Percentiles rank a stretch among this genome's conserved stretches.
Conservation (phyloP, 2,113 vertebrate species). For the Rutilus rutilus region DNA sequence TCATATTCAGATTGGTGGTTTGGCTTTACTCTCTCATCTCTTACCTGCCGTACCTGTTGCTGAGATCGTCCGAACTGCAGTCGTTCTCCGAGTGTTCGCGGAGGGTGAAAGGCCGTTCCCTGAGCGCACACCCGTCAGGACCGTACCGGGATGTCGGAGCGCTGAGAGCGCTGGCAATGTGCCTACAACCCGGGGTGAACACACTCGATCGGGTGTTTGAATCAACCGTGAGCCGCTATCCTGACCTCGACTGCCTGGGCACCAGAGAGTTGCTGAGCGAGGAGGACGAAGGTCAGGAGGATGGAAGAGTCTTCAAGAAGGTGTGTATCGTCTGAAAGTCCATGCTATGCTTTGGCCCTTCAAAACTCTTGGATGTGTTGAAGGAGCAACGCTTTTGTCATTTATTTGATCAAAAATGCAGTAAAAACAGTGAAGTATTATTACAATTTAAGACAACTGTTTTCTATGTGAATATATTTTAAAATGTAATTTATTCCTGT, state of each 20-base stretch:
- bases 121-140: constrained; percentile 76
- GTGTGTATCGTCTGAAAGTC: background rate
- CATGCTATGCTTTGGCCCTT: background rate
- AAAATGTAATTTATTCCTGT: background rate
- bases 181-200: constrained; percentile 83
- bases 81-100: constrained; percentile 75
- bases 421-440: background rate
- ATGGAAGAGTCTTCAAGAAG: constrained; percentile 96
- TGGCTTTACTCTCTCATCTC: constrained; percentile 84
- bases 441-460: background rate
- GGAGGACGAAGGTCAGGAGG: constrained; percentile 91
- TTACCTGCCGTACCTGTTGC: constrained; percentile 85
- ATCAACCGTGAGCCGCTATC: constrained; percentile 79
- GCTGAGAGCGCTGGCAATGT: constrained; percentile 75
- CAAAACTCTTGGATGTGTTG: background rate
- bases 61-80: constrained; percentile 69
- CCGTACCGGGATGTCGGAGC: constrained; percentile 85
- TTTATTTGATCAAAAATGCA: background rate
- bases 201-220: constrained; percentile 90
- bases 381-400: background rate
- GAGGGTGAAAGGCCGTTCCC: constrained; percentile 81
- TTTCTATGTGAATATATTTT: background rate
- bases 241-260: constrained; percentile 85
- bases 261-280: constrained; percentile 90
- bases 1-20: constrained; percentile 84